These are phyloP conservation scores for Brenthis hecate DNA, from an alignment of 2,888 invertebrate genomes.

Conservation along the genomic window DNA sequence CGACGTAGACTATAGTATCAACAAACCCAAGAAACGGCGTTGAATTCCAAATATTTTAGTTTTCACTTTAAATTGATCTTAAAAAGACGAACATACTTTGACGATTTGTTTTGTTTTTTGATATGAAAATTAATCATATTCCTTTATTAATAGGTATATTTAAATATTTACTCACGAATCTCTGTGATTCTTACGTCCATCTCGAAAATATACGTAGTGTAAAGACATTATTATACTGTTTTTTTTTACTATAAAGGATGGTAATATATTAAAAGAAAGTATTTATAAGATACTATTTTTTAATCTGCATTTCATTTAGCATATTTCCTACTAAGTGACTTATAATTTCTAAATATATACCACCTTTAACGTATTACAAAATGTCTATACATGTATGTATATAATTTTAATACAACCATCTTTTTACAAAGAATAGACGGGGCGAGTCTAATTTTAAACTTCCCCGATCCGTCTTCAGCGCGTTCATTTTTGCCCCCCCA, in stretches of 20 bases:
- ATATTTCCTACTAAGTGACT: no score
- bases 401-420: constrained; percentile 20
- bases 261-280: no score
- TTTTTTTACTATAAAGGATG: no score
- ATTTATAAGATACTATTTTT: no score
- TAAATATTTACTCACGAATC: no score
- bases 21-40: constrained; percentile 31
- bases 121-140: no score
- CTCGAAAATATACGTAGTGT: no score
- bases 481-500: constrained; percentile 59
- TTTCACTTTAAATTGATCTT: constrained; percentile 6
- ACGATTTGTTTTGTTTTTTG: background rate
- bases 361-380: background rate
- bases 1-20: constrained; percentile 29
- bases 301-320: no score
- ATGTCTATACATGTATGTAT: background rate
- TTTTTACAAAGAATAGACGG: constrained; percentile 44
- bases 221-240: no score
- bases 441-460: constrained; percentile 61
- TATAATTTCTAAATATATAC: background rate
- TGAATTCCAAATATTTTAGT: constrained; percentile 27
- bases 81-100: background rate
- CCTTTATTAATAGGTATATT: no score
- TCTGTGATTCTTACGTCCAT: no score
- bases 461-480: constrained; percentile 60